Conservation (phyloP, 2,888 invertebrate genomes). For the Tenthredo amoena region DNA sequence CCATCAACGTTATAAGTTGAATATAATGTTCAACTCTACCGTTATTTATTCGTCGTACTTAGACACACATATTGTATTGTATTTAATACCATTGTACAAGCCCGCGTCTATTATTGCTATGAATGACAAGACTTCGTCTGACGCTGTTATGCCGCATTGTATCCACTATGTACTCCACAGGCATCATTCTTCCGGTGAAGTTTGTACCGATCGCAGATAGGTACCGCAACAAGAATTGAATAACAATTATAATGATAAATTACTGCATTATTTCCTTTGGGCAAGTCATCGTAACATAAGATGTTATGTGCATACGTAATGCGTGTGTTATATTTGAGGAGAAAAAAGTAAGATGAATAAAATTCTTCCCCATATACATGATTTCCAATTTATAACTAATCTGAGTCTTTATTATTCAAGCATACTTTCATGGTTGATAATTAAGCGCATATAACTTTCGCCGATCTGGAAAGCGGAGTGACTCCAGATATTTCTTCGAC, state of each 20-base stretch:
- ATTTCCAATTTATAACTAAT: not conserved
- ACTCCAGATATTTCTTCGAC: constrained; percentile 22
- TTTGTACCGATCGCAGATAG: constrained; percentile 36
- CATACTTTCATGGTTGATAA: not conserved
- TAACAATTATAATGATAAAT: not conserved
- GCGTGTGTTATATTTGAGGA: not conserved
- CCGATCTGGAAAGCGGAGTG: constrained; percentile 33
- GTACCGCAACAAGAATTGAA: constrained; percentile 26
- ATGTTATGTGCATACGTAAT: not conserved
- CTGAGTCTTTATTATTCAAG: not conserved
- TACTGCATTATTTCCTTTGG: not conserved
- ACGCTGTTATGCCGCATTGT: not conserved
- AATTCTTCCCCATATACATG: not conserved
- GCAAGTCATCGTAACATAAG: not conserved
- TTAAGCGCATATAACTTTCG: constrained; percentile 29
- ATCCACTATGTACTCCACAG: constrained; percentile 19
- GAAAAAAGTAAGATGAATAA: not conserved
- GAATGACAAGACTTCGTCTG: constrained; percentile 12
- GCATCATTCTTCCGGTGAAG: constrained; percentile 52
- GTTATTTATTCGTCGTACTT: not conserved
- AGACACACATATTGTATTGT: not conserved
- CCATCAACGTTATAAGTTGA: not conserved
- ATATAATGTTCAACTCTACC: not conserved
- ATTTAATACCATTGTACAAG: not conserved
- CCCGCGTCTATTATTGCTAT: not conserved